These are phyloP conservation scores for Trichacis sp. DNA, from an alignment of 2,888 invertebrate species.

Conservation along the genomic window DNA sequence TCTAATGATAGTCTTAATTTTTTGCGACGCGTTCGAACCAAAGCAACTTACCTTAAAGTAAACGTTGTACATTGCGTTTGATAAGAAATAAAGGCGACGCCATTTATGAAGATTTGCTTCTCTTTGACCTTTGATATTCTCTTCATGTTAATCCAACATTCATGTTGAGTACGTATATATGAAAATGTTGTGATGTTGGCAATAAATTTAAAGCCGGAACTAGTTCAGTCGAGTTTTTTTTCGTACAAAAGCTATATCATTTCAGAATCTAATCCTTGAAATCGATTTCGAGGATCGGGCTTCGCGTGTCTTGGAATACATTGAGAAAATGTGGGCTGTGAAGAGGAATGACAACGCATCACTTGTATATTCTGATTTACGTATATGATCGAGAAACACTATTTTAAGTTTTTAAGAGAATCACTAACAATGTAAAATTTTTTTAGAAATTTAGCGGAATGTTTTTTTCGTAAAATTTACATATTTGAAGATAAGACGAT, in stretches of 20 bases:
- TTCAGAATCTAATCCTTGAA: conserved; percentile 33
- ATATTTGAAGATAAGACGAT: no score
- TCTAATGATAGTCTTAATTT: conserved; percentile 25
- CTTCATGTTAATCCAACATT: no score
- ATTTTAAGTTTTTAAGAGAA: background rate
- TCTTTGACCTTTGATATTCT: no score
- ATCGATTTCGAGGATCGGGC: conserved; percentile 37
- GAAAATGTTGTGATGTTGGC: conserved; percentile 18
- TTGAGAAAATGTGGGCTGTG: conserved; percentile 9
- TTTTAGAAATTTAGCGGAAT: no score
- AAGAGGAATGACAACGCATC: background rate
- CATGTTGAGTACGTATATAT: no score
- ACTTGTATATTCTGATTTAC: background rate
- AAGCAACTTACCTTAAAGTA: conserved; percentile 47
- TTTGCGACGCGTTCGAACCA: conserved; percentile 46
- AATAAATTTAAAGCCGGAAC: no score
- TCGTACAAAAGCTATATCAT: no score
- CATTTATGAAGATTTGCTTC: conserved; percentile 30
- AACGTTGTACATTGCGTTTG: conserved; percentile 46
- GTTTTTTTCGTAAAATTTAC: no score
- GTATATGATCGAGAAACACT: background rate
- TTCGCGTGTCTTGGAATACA: conserved; percentile 34
- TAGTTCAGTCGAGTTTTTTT: no score
- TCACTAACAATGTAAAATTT: no score
- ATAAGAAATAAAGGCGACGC: conserved; percentile 50